These are phyloP conservation scores for Ariolimax columbianus DNA, from an alignment of 2,888 invertebrate genomes.

Conservation along the genomic window DNA sequence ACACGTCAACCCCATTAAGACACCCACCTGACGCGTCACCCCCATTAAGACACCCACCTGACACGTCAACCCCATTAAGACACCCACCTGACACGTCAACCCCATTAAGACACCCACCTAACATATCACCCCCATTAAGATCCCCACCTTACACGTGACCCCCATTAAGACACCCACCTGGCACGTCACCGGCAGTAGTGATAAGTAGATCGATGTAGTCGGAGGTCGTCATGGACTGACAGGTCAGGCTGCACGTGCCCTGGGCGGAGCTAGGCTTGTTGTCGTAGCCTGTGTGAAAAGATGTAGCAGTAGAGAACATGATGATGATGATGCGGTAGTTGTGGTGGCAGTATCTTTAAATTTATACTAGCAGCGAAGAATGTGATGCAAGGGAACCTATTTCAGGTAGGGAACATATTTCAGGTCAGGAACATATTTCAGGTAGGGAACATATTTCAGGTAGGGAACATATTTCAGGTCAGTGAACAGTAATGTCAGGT, in stretches of 20 bases:
- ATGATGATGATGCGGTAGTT: not conserved
- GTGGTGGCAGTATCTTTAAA: not conserved
- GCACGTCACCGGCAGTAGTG: constrained; percentile 5
- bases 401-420: not conserved
- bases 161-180: constrained; percentile 10
- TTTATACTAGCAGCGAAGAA: too few species aligned
- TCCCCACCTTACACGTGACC: too few species aligned
- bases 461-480: not conserved
- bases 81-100: too few species aligned
- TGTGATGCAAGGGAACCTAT: not conserved
- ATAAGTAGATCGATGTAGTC: constrained; percentile 29
- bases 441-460: not conserved
- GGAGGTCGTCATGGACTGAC: constrained; percentile 6
- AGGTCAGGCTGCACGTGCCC: not conserved
- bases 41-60: too few species aligned
- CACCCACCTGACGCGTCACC: too few species aligned
- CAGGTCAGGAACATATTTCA: not conserved
- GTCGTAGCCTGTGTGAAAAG: not conserved
- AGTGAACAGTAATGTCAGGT: too few species aligned
- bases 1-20: too few species aligned
- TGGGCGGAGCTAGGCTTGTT: not conserved
- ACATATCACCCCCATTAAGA: too few species aligned
- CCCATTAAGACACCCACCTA: too few species aligned
- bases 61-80: too few species aligned
- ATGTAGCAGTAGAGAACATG: not conserved